Conservation (phyloP, 2,797 vertebrate species). For the Babyrousa celebensis region DNA sequence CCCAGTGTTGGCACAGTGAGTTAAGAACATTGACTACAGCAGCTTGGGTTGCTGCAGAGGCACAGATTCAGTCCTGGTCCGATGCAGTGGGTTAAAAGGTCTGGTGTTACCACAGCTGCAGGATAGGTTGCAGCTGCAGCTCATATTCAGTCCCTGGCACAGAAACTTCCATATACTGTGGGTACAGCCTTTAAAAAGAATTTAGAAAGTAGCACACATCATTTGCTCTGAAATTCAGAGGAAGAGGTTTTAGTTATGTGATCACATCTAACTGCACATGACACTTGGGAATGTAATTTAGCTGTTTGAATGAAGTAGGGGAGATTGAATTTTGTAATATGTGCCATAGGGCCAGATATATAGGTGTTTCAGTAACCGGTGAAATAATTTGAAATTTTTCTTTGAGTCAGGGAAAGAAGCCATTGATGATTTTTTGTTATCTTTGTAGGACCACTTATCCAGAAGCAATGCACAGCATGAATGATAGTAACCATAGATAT, state of each 20-base stretch:
- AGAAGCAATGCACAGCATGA: not conserved
- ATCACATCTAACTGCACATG: not conserved
- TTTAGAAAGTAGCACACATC: not conserved
- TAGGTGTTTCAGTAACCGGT: not conserved
- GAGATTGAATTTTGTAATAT: not conserved
- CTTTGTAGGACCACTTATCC: not conserved
- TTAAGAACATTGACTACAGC: too few species aligned
- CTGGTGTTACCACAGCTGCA: too few species aligned
- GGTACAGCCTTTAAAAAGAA: too few species aligned
- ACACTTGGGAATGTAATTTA: not conserved
- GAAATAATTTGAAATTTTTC: conserved; percentile 2
- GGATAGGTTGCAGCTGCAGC: too few species aligned
- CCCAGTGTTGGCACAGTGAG: too few species aligned
- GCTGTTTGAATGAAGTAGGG: not conserved
- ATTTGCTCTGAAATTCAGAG: not conserved
- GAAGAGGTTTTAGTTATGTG: not conserved
- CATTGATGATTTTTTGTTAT: not conserved
- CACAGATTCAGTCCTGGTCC: too few species aligned
- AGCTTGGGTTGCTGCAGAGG: too few species aligned
- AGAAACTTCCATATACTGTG: too few species aligned
- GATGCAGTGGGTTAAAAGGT: too few species aligned
- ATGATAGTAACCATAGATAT: not conserved
- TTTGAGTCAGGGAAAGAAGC: conserved; percentile 1
- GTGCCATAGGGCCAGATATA: not conserved
- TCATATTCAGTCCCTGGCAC: too few species aligned